Evolutionary conservation across 2,113 vertebrate genomes (phyloP).

Genomic region (Dipodomys spectabilis): DNA sequence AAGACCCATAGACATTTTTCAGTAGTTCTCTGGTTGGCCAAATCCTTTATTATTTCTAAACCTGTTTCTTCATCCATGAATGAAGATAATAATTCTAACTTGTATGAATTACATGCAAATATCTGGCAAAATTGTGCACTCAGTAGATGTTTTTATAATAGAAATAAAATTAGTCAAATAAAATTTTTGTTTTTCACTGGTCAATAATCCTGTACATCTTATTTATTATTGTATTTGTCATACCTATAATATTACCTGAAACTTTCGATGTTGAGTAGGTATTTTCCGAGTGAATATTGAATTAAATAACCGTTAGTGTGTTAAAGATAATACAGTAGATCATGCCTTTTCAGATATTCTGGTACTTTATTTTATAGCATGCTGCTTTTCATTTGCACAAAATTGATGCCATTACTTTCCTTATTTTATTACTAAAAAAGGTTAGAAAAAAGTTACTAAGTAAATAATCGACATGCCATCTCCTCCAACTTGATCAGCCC

Average conservation of each 20-base stretch:
- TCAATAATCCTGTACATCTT: constrained; percentile 11
- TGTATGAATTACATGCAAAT: neutral
- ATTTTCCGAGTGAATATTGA: constrained; percentile 3
- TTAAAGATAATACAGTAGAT: constrained; percentile 6
- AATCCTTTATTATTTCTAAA: neutral
- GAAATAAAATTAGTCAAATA: neutral
- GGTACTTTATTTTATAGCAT: neutral
- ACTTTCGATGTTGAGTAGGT: neutral
- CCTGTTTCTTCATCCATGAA: neutral
- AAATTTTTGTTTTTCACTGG: constrained; percentile 6
- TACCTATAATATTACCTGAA: neutral
- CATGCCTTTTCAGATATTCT: neutral
- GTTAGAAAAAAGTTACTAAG: constrained; percentile 27
- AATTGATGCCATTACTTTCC: neutral
- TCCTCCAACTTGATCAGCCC: neutral
- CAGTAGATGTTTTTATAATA: neutral
- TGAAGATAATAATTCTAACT: constrained; percentile 37
- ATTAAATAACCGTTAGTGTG: neutral
- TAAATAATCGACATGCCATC: neutral
- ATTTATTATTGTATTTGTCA: constrained; percentile 7
- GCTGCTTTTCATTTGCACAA: neutral
- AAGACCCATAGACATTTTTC: neutral
- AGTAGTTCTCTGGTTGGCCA: constrained; percentile 12
- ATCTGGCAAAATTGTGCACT: neutral
- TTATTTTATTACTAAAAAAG: constrained; percentile 43